A percentile compares a stretch with the other conserved stretches of the same genome.
phyloP scores from a whole-genome alignment of 1,140 invertebrate species.

The Dendrolimus punctatus region DNA sequence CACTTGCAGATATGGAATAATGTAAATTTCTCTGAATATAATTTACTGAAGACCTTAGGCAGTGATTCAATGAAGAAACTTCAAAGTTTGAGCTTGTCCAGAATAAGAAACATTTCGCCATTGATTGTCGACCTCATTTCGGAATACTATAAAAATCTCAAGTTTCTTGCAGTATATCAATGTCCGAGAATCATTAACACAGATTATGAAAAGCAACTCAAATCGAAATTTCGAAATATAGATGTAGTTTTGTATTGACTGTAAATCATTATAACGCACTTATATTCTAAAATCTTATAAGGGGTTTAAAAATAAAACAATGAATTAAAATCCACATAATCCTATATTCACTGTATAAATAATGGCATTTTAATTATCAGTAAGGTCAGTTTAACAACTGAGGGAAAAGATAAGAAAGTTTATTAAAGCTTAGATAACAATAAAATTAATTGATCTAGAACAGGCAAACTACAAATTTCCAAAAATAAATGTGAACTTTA shows the following conservation, averaged over 20 bases:
- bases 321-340: constrained; percentile 4
- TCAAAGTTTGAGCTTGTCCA: constrained; percentile 56
- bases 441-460: too few species aligned
- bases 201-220: constrained; percentile 59
- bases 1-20: constrained; percentile 67
- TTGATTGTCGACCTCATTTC: constrained; percentile 53
- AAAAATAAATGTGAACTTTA: too few species aligned
- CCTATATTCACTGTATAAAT: constrained; percentile 37
- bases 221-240: constrained; percentile 62
- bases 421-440: too few species aligned
- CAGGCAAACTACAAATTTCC: too few species aligned
- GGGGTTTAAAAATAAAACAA: not conserved
- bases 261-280: not conserved
- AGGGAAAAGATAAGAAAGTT: too few species aligned
- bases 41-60: constrained; percentile 38
- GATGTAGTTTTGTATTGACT: constrained; percentile 55
- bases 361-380: constrained; percentile 29
- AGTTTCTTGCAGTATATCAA: constrained; percentile 60
- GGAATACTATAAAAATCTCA: constrained; percentile 55
- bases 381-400: too few species aligned
- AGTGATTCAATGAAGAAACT: constrained; percentile 38
- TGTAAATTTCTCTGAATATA: constrained; percentile 44
- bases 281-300: too few species aligned
- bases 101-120: constrained; percentile 53
- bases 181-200: constrained; percentile 57